Base-by-base conservation (phyloP, 2,888 invertebrate species). In the Spodoptera exigua region DNA sequence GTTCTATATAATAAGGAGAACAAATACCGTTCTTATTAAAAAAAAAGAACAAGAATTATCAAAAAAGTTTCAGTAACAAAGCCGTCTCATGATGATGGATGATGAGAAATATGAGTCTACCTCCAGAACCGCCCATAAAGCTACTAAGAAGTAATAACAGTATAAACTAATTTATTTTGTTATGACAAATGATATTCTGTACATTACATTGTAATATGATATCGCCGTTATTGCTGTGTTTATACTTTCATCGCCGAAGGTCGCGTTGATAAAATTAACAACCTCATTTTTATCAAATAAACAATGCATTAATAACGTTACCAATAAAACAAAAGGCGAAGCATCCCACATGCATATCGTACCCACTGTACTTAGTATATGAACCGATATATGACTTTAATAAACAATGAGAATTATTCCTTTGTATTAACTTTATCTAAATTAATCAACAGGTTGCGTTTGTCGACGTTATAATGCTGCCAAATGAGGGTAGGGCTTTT, bases 181-280 rank as follows among this genome's bases (percentile, higher is more conserved):
- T 51, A 44, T 70, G 34, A 36, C 17, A 44, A 47, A 44, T 37
- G 13, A 44, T 68, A 68, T 53, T 43, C 18, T 44, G 7, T 32
- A 53, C 63, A 70, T 61, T 76, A 53, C 63, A 70, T 61, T 76
- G 72, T 69, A 74, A 40, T 70, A 63, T 57, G 66, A 53, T 74
- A 73, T 62, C 67, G 66, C 61, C 67, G 66, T 61, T 70, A 70
- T 70, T 73, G 57, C 64, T 70, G 62, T 79, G 76, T 74, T 79
- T 76, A 74, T 71, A 61, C 76, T 81, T 80, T 79, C 78, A 80
- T 78, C 76, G 68, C 46, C 64, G 83, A 87, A 87, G 86, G 88
- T 82, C 85, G 79, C 45, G 43, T 62, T 77, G 83, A 84, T 84
- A 82, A 74, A 73, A 78, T 80, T 77, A 75, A 79, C 79, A 70